phyloP scores from a whole-genome alignment of 2,888 invertebrate genomes.

The Ommatoiulus sabulosus region DNA sequence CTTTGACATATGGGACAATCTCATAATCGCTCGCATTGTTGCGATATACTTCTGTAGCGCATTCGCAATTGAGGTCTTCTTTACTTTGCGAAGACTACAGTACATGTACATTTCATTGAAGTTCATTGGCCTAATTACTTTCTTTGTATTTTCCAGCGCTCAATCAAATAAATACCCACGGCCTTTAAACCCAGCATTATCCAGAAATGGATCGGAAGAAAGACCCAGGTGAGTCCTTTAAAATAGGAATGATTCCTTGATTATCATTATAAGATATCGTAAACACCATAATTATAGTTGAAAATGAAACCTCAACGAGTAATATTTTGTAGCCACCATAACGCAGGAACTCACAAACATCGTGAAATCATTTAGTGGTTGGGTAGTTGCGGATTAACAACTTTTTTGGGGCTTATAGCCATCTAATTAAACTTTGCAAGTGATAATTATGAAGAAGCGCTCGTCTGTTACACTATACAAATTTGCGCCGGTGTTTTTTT shows the following conservation, averaged over 20 bases:
- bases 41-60: neutral
- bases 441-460: neutral
- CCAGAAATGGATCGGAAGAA: constrained; percentile 16
- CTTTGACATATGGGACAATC: neutral
- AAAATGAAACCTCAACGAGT: neutral
- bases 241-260: neutral
- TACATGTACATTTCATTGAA: neutral
- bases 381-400: too few relatives aligned
- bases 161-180: constrained; percentile 29
- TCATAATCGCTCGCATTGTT: neutral
- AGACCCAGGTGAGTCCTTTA: constrained; percentile 30
- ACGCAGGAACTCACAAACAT: too few relatives aligned
- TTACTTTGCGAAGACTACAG: neutral
- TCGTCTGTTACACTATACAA: neutral
- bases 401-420: neutral
- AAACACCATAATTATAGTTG: neutral
- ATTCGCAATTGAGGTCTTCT: neutral
- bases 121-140: constrained; percentile 26
- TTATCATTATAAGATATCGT: neutral
- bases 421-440: neutral
- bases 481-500: neutral
- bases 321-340: too few relatives aligned
- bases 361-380: too few relatives aligned
- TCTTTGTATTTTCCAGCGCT: constrained; percentile 41
- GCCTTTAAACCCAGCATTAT: constrained; percentile 49